These are phyloP conservation scores for Cercocebus atys DNA, from an alignment of 2,113 vertebrate genomes.

Conservation along the genomic window DNA sequence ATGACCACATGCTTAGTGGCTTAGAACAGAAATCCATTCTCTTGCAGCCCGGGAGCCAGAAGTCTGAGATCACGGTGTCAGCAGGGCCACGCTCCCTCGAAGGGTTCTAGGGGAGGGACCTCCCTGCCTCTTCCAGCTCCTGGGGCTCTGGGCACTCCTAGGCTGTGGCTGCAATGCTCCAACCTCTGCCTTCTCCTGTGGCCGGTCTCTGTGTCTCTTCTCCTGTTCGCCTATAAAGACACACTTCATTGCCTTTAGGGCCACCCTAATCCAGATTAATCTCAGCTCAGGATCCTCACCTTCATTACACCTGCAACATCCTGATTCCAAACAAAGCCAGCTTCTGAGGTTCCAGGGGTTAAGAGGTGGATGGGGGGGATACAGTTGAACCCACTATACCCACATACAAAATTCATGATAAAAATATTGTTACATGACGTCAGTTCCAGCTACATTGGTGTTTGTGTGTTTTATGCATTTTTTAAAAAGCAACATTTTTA, in stretches of 20 bases:
- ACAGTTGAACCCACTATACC: rapidly evolving
- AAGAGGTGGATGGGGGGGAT: rapidly evolving
- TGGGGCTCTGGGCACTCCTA: not conserved
- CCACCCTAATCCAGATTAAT: not conserved
- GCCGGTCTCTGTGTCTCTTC: not conserved
- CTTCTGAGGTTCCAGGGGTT: not conserved
- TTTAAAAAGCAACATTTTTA: not conserved
- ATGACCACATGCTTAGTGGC: not conserved
- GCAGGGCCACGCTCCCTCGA: rapidly evolving
- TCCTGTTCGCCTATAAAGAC: not conserved
- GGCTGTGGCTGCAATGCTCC: rapidly evolving
- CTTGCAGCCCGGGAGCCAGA: no score
- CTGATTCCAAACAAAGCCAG: not conserved
- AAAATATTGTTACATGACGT: rapidly evolving
- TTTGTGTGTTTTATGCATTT: not conserved
- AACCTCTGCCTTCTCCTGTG: rapidly evolving
- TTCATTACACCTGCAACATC: no score
- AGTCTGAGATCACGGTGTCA: no score
- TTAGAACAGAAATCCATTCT: not conserved
- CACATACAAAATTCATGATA: rapidly evolving
- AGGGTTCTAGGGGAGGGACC: rapidly evolving
- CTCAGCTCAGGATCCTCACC: not conserved
- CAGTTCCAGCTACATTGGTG: not conserved
- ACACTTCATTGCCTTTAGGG: rapidly evolving
- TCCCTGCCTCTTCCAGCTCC: not conserved